These are phyloP conservation scores for Onychostruthus taczanowskii DNA, from an alignment of 2,113 vertebrate species.

Conservation along the genomic window DNA sequence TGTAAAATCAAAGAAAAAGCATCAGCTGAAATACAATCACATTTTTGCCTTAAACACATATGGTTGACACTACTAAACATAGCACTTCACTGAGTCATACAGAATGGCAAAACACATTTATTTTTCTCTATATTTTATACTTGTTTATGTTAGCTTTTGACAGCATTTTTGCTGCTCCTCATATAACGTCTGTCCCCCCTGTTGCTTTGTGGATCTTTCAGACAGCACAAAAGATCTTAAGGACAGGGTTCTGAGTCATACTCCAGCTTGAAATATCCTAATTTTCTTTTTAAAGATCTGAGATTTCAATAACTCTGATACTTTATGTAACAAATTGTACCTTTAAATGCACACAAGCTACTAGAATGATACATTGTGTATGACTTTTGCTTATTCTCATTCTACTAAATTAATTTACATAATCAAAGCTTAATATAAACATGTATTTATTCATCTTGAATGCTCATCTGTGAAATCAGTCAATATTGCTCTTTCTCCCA, in stretches of 20 bases:
- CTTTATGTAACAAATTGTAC: not conserved
- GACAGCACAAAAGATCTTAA: not conserved
- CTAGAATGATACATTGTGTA: not conserved
- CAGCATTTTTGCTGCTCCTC: not conserved
- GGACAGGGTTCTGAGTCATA: not conserved
- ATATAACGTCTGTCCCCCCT: not conserved
- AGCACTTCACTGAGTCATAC: not conserved
- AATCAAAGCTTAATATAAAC: not conserved
- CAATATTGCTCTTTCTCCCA: not conserved
- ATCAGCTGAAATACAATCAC: not conserved
- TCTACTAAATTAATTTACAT: not conserved
- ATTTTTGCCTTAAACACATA: conserved; percentile 34
- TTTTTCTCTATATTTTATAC: not conserved
- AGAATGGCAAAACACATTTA: not conserved
- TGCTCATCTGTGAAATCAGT: not conserved
- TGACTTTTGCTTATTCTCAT: not conserved
- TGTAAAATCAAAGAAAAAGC: conserved; percentile 1
- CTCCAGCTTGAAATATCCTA: not conserved
- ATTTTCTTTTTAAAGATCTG: not conserved
- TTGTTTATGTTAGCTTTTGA: conserved; percentile 18
- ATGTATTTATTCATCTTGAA: not conserved
- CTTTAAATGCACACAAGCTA: not conserved
- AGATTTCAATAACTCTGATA: not conserved
- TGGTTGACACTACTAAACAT: not conserved
- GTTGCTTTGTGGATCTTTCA: conserved; percentile 1